A percentile compares a stretch with the other conserved stretches of the same genome.
phyloP scores from a whole-genome alignment of 2,888 invertebrate species.

The Podotricha telesiphe region DNA sequence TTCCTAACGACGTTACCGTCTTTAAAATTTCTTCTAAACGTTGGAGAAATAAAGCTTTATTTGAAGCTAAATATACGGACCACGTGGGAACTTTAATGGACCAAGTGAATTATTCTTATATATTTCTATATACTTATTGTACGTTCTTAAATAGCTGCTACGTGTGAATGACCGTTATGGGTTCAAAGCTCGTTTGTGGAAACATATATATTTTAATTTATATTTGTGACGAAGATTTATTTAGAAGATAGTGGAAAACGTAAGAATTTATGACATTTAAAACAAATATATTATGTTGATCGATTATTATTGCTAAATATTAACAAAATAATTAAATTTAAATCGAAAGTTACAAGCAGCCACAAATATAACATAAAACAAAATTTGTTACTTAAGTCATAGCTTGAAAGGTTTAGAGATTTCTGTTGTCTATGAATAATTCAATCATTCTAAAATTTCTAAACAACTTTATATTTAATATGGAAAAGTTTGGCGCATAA shows the following conservation, averaged over 20 bases:
- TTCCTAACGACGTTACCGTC: neutral
- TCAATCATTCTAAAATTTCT: constrained; percentile 4
- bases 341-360: neutral
- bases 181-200: no score
- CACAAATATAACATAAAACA: neutral
- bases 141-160: no score
- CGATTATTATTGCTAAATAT: no score
- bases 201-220: no score
- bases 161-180: no score
- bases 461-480: neutral
- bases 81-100: neutral
- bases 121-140: no score
- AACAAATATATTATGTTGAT: no score
- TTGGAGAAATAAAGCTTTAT: neutral
- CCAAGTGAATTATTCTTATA: neutral
- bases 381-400: neutral
- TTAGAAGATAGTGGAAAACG: no score
- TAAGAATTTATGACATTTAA: no score
- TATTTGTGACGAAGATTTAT: no score
- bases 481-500: neutral
- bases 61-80: neutral
- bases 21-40: neutral
- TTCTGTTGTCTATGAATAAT: neutral
- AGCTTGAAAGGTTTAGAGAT: neutral
- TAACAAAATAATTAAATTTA: no score